phyloP scores from a whole-genome alignment of 2,797 vertebrate species.

The Ptychadena robeensis region DNA sequence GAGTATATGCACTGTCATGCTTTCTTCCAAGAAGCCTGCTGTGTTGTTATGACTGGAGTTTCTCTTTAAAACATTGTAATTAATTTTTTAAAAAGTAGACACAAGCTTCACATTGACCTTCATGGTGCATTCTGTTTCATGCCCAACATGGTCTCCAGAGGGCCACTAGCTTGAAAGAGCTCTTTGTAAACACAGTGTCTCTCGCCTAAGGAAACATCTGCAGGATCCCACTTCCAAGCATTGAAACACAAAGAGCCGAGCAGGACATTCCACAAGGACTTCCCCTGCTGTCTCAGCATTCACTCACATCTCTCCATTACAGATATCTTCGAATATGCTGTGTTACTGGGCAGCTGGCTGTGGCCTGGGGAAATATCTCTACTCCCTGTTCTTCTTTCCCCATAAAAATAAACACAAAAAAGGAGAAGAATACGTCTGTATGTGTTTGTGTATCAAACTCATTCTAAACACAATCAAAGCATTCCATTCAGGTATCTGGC shows the following conservation, averaged over 20 bases:
- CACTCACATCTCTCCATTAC: constrained; percentile 41
- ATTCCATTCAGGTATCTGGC: not conserved
- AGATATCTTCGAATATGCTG: constrained; percentile 42
- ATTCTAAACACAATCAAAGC: not conserved
- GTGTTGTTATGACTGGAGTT: constrained; percentile 1
- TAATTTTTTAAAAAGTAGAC: constrained; percentile 9
- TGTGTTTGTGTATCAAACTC: not conserved
- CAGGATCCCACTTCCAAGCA: constrained; percentile 73
- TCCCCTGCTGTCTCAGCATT: constrained; percentile 65
- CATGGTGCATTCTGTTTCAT: constrained; percentile 27
- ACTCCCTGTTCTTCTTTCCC: constrained; percentile 18
- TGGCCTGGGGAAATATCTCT: constrained; percentile 44
- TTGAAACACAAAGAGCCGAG: constrained; percentile 66
- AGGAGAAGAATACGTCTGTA: not conserved
- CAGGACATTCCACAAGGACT: constrained; percentile 68
- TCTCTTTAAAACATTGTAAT: constrained; percentile 20
- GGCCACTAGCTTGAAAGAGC: constrained; percentile 65
- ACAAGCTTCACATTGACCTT: constrained; percentile 38
- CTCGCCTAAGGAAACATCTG: constrained; percentile 73
- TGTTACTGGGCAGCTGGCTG: constrained; percentile 54
- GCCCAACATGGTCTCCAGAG: not conserved
- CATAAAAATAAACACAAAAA: constrained; percentile 33
- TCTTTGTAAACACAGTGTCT: constrained; percentile 70
- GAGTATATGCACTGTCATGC: not conserved
- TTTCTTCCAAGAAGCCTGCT: not conserved